Evolutionary conservation across 2,797 vertebrate genomes (phyloP).

Genomic region (Galaxias olidus): DNA sequence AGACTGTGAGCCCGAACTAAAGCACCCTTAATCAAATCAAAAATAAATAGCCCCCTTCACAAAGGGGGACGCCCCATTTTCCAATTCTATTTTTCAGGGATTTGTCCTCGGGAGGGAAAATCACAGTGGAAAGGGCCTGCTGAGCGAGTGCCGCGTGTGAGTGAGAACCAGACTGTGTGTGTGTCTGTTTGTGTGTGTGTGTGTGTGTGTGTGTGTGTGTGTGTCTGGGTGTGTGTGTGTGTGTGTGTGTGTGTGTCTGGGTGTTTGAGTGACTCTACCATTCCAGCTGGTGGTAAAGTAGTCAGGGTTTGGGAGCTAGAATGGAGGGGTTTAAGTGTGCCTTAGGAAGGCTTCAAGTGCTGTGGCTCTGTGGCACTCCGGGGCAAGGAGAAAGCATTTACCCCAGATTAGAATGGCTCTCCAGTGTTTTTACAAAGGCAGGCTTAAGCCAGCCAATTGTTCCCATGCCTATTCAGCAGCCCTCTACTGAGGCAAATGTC

Average conservation of each 20-base stretch:
- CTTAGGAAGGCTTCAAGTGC: slow-evolving; percentile 65
- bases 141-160: slow-evolving; percentile 24
- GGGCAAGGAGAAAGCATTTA: slow-evolving; percentile 71
- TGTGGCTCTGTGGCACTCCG: slow-evolving; percentile 55
- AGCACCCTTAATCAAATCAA: slow-evolving; percentile 80
- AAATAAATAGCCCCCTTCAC: slow-evolving; percentile 75
- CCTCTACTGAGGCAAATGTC: slow-evolving; percentile 58
- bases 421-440: slow-evolving; percentile 69
- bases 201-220: slow-evolving; percentile 3
- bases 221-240: not conserved
- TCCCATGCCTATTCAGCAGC: slow-evolving; percentile 59
- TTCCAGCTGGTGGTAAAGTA: slow-evolving; percentile 48
- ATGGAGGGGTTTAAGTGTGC: slow-evolving; percentile 70
- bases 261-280: slow-evolving; percentile 15
- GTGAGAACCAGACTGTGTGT: slow-evolving; percentile 4
- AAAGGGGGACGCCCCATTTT: slow-evolving; percentile 64
- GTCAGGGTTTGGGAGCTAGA: slow-evolving; percentile 57
- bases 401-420: slow-evolving; percentile 72
- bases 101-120: slow-evolving; percentile 65
- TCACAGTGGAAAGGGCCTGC: slow-evolving; percentile 44
- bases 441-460: slow-evolving; percentile 66
- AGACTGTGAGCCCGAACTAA: slow-evolving; percentile 71
- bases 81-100: slow-evolving; percentile 66
- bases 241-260: not conserved
- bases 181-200: slow-evolving; percentile 45